A percentile compares a stretch with the other conserved stretches of the same genome.
Conservation (phyloP, 2,888 invertebrate genomes). For the Eupithecia vulgata region DNA sequence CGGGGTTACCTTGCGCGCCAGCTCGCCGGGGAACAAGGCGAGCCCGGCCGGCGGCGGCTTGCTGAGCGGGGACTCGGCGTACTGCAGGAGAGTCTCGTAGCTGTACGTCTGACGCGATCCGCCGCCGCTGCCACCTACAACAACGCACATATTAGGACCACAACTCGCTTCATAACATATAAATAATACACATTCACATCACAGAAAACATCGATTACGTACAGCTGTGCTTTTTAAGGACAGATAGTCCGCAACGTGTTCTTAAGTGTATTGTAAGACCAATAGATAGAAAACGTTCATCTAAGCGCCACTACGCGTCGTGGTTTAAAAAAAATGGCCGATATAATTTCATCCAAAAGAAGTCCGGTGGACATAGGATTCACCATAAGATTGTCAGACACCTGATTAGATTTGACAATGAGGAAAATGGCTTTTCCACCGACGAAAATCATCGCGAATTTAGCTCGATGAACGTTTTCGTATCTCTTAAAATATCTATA, state of each 20-base stretch:
- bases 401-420: background rate
- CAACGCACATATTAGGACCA: slow-evolving; percentile 30
- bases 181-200: no score
- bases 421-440: background rate
- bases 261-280: background rate
- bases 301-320: background rate
- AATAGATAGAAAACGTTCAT: background rate
- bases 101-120: slow-evolving; percentile 77
- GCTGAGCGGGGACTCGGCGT: slow-evolving; percentile 82
- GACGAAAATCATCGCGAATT: background rate
- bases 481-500: background rate
- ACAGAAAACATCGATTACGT: background rate
- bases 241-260: background rate
- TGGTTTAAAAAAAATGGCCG: background rate
- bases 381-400: background rate
- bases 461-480: background rate
- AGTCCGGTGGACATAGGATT: background rate
- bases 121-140: slow-evolving; percentile 59
- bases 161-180: background rate
- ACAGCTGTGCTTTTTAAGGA: background rate
- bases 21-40: slow-evolving; percentile 77
- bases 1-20: slow-evolving; percentile 81
- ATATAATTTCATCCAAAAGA: background rate
- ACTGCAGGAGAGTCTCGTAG: slow-evolving; percentile 83
- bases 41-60: slow-evolving; percentile 80